Percentiles rank a stretch among this genome's conserved stretches.
Evolutionary conservation across 2,113 vertebrate species (phyloP).

Genomic region (Forbesichthys agassizii): DNA sequence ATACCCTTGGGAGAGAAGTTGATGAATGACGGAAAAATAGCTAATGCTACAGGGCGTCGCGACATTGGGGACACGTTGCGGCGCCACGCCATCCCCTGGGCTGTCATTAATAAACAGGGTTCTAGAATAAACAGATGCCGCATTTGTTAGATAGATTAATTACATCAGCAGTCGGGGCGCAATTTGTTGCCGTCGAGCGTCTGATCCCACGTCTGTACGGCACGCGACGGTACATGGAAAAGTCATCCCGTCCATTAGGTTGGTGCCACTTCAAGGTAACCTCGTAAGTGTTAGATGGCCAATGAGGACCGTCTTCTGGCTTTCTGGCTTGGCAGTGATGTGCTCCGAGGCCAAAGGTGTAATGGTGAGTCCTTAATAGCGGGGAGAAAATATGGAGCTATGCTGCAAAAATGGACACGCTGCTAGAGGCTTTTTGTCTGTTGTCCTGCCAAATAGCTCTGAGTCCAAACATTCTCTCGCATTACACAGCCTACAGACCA

Average conservation of each 20-base stretch:
- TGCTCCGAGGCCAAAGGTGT: slow-evolving; percentile 61
- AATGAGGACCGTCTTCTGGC: slow-evolving; percentile 22
- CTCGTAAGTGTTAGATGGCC: slow-evolving; percentile 42
- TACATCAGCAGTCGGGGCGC: neutral
- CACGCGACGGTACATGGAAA: slow-evolving; percentile 40
- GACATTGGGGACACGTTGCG: slow-evolving; percentile 42
- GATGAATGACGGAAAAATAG: slow-evolving; percentile 38
- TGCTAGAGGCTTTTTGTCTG: slow-evolving; percentile 21
- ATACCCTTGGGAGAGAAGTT: slow-evolving; percentile 50
- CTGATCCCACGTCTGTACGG: slow-evolving; percentile 23
- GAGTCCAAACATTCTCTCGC: too few relatives aligned
- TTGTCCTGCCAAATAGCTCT: neutral
- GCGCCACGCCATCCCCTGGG: slow-evolving; percentile 18
- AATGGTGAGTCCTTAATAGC: slow-evolving; percentile 38
- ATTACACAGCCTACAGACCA: too few relatives aligned
- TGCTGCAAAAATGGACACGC: slow-evolving; percentile 17
- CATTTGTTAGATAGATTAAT: slow-evolving; percentile 60
- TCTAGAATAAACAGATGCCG: slow-evolving; percentile 52
- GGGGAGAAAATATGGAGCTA: slow-evolving; percentile 47
- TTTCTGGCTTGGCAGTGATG: slow-evolving; percentile 15
- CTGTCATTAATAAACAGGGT: slow-evolving; percentile 40
- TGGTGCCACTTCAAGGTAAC: slow-evolving; percentile 61
- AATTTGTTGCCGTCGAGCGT: slow-evolving; percentile 43
- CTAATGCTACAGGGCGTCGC: slow-evolving; percentile 39
- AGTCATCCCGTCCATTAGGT: slow-evolving; percentile 58